phyloP scores from a whole-genome alignment of 2,888 invertebrate genomes.

The Limnephilus auricula region DNA sequence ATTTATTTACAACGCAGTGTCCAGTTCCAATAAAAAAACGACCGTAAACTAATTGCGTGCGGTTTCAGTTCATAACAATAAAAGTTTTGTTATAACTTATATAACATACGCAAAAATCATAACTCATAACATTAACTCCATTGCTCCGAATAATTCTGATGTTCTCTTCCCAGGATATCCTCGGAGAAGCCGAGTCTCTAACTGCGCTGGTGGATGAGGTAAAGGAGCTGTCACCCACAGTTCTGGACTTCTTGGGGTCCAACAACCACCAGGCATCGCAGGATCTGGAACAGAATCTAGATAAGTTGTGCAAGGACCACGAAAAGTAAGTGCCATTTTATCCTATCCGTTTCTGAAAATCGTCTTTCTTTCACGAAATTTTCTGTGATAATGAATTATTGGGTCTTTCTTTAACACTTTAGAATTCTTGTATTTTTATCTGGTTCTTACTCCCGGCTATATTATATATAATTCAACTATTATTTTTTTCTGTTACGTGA shows the following conservation, averaged over 20 bases:
- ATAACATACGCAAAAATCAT: not conserved
- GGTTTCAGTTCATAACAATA: not conserved
- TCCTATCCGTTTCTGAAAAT: not conserved
- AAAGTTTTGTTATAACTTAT: not conserved
- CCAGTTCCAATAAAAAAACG: too few species aligned
- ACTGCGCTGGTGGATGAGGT: slow-evolving; percentile 84
- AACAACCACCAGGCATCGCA: slow-evolving; percentile 84
- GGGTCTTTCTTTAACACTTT: not conserved
- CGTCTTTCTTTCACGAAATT: not conserved
- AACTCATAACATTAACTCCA: not conserved
- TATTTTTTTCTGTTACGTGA: not conserved
- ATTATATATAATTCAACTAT: not conserved
- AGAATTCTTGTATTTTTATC: not conserved
- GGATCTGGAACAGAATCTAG: slow-evolving; percentile 83
- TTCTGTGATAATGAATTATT: not conserved
- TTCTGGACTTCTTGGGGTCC: slow-evolving; percentile 83
- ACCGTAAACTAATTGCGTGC: not conserved
- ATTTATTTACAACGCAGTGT: not conserved
- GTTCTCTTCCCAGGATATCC: slow-evolving; percentile 80
- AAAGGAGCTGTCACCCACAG: slow-evolving; percentile 82
- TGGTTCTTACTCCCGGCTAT: not conserved
- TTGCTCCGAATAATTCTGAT: slow-evolving; percentile 47
- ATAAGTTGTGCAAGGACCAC: slow-evolving; percentile 83
- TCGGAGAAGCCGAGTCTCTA: slow-evolving; percentile 84
- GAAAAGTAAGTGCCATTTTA: slow-evolving; percentile 69